Evolutionary conservation across 2,888 invertebrate genomes (phyloP).

Genomic region (Drosophila anomalipes): DNA sequence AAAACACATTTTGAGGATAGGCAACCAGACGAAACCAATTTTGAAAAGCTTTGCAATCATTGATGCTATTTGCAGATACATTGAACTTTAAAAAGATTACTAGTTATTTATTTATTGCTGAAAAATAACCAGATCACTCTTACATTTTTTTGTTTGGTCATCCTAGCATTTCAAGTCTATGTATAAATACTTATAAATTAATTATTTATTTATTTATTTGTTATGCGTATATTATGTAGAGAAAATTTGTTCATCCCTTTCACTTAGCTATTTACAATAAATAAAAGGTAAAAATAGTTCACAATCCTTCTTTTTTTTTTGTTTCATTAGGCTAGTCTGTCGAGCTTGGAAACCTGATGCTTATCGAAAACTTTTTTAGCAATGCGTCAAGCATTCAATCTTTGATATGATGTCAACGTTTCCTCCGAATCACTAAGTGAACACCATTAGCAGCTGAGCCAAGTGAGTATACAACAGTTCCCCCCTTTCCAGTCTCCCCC

Average conservation of each 20-base stretch:
- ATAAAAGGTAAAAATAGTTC: background rate
- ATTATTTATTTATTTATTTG: background rate
- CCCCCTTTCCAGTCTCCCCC: background rate
- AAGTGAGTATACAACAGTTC: slow-evolving; percentile 18
- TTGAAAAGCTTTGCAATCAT: slow-evolving; percentile 18
- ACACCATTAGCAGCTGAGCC: slow-evolving; percentile 60
- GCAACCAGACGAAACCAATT: slow-evolving; percentile 19
- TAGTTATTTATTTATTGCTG: background rate
- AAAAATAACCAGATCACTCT: background rate
- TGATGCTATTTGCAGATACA: slow-evolving; percentile 26
- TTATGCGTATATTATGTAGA: background rate
- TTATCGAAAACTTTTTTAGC: slow-evolving; percentile 28
- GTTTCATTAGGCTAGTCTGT: background rate
- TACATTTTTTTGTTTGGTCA: background rate
- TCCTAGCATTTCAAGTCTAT: background rate
- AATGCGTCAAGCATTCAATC: slow-evolving; percentile 34
- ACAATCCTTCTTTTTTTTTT: background rate
- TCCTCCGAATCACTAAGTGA: slow-evolving; percentile 36
- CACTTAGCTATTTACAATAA: too few relatives aligned
- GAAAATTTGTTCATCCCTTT: background rate
- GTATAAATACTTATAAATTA: background rate
- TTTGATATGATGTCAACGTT: slow-evolving; percentile 53
- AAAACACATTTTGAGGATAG: slow-evolving; percentile 24
- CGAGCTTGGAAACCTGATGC: slow-evolving; percentile 24
- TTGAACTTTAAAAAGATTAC: background rate